Conservation (phyloP, 2,888 invertebrate genomes). For the Xylota segnis region DNA sequence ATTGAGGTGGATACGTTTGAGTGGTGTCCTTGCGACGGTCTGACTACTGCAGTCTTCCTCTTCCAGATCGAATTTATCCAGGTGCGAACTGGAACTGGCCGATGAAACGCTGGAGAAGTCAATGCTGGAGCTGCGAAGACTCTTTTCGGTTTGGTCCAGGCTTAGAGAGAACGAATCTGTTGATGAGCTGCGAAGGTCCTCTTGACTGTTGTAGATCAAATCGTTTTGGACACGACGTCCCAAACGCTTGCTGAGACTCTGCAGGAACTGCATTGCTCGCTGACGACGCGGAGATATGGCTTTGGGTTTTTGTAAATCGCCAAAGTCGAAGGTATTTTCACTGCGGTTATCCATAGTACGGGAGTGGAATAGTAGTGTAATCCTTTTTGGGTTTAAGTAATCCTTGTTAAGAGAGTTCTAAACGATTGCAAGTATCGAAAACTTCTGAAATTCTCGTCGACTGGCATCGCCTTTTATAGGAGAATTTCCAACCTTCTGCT, state of each 20-base stretch:
- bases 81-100: conserved; percentile 85
- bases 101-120: conserved; percentile 86
- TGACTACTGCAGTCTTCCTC: conserved; percentile 79
- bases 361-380: background rate
- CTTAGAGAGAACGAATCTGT: conserved; percentile 83
- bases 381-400: conserved; percentile 33
- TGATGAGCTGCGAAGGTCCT: conserved; percentile 84
- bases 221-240: conserved; percentile 70
- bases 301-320: conserved; percentile 65
- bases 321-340: conserved; percentile 63
- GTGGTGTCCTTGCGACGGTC: conserved; percentile 81
- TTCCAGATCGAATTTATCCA: conserved; percentile 81
- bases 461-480: conserved; percentile 66
- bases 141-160: conserved; percentile 80
- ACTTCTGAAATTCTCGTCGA: conserved; percentile 62
- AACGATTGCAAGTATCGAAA: conserved; percentile 43
- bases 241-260: conserved; percentile 70
- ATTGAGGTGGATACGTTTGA: conserved; percentile 81
- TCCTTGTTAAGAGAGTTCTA: conserved; percentile 58
- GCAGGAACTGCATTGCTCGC: conserved; percentile 73
- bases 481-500: conserved; percentile 6
- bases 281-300: conserved; percentile 73
- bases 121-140: conserved; percentile 80
- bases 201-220: conserved; percentile 84
- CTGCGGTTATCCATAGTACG: conserved; percentile 66